phyloP scores from a whole-genome alignment of 2,113 vertebrate genomes.

The Rhadina sibilatrix region DNA sequence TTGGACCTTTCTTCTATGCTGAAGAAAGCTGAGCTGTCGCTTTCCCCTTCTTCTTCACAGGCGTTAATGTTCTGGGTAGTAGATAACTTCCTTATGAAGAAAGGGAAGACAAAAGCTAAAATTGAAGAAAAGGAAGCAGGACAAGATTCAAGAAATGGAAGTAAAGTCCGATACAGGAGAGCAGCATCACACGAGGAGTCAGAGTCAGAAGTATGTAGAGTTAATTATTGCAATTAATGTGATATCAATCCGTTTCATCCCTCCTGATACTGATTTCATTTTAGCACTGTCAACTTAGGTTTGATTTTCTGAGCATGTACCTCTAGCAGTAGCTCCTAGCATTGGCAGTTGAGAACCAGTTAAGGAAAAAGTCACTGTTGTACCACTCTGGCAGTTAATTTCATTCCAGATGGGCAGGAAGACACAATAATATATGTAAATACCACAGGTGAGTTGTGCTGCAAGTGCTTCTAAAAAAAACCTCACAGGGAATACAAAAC shows the following conservation, averaged over 20 bases:
- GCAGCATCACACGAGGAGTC: constrained; percentile 96
- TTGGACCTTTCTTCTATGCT: not conserved
- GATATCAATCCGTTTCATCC: not conserved
- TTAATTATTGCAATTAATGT: not conserved
- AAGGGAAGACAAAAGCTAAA: constrained; percentile 98
- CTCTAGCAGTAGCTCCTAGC: not conserved
- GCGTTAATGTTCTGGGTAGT: constrained; percentile 99
- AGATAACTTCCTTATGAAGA: constrained; percentile 99
- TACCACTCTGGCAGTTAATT: not conserved
- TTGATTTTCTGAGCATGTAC: not conserved
- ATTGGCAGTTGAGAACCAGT: not conserved
- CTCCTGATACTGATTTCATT: not conserved
- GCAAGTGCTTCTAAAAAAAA: not conserved
- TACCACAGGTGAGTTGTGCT: not conserved
- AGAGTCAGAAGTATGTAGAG: constrained; percentile 87
- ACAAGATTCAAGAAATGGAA: constrained; percentile 87
- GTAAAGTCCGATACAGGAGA: constrained; percentile 93
- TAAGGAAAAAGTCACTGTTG: not conserved
- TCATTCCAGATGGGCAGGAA: not conserved
- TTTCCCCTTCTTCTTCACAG: constrained; percentile 64
- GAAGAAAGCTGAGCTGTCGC: not conserved
- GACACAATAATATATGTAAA: not conserved
- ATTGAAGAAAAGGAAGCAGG: constrained; percentile 88
- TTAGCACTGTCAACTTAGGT: not conserved
- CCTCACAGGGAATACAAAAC: not conserved